Evolutionary conservation across 2,797 vertebrate species (phyloP), one percentile per base, ranked within the genome.

Genomic region (Leptatherina wallacei): DNA sequence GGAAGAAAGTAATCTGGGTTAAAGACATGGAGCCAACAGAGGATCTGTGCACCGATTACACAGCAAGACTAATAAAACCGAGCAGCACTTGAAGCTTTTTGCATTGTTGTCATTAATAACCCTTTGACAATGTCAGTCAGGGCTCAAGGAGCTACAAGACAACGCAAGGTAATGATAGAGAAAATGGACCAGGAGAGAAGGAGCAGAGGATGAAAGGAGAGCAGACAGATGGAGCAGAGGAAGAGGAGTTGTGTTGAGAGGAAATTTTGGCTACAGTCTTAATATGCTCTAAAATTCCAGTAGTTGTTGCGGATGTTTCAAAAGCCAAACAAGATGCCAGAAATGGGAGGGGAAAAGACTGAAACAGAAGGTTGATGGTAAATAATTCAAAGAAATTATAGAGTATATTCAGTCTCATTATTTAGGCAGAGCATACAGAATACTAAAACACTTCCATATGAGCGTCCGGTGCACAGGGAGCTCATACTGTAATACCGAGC

Each of bases 91-190:
- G 68, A 81, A 73, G 59, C 40, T 70, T 11, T 47, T 65, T 70
- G 33, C 56, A n/a, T 62, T 64, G 82, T 90, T 8, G 67, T 54
- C 87, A 89, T n/a, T 86, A 85, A 83, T 80, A 75, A 89, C 84
- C 5, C 58, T 3, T 16, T 30, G 75, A 82, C 84, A 82, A 65
- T 73, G 73, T 32, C 58, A 71, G 83, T 85, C 73, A 84, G 73
- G 71, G 86, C 82, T 85, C 75, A 67, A 33, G 61, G n/a, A 1
- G 75, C 33, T 62, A 42, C 36, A 24, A 78, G 69, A 44, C 72
- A 69, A 62, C 75, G 84, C 82, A 78, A 47, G 81, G 84, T 2
- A 20, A 55, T 1, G 64, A 27, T 0, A 9, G 62, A 61, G 57
- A 52, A 69, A 69, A 75, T 12, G 59, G 36, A 71, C 38, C 2